Conservation (phyloP, 37 sponge, comb jelly and placozoan genomes). For the Hormiphora californensis region DNA sequence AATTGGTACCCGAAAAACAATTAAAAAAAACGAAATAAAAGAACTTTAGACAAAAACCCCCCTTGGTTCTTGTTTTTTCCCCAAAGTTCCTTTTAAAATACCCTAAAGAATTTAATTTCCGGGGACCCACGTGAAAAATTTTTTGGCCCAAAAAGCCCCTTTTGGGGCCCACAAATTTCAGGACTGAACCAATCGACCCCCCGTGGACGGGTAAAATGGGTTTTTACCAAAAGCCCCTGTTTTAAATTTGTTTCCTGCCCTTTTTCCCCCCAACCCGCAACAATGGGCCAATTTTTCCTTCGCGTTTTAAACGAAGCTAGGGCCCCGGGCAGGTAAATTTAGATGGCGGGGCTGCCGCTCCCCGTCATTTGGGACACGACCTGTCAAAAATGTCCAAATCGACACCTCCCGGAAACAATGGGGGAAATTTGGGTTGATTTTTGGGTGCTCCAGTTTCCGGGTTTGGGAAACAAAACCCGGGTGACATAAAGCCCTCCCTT, state of each 20-base stretch:
- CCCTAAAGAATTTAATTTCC: too few species aligned
- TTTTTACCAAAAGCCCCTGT: constrained; percentile 67
- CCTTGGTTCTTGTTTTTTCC: too few species aligned
- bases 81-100: too few species aligned
- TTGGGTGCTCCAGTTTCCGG: too few species aligned
- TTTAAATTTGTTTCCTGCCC: constrained; percentile 85
- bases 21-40: too few species aligned
- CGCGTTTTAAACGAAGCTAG: constrained; percentile 1
- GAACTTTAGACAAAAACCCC: too few species aligned
- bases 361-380: constrained; percentile 61
- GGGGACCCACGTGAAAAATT: too few species aligned
- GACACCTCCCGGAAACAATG: constrained; percentile 76
- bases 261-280: constrained; percentile 94
- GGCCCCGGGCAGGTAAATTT: constrained; percentile 57
- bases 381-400: constrained; percentile 84
- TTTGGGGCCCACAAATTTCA: too few species aligned
- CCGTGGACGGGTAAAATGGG: constrained; percentile 78
- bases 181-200: constrained; percentile 67
- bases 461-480: constrained; percentile 73
- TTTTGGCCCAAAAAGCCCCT: too few species aligned
- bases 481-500: constrained; percentile 86
- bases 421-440: constrained; percentile 78
- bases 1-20: too few species aligned
- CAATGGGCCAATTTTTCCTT: constrained; percentile 82
- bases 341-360: constrained; percentile 89